A percentile compares a stretch with the other conserved stretches of the same genome.
These are phyloP conservation scores for Heliconius nattereri DNA, from an alignment of 1,140 invertebrate species.

Conservation along the genomic window DNA sequence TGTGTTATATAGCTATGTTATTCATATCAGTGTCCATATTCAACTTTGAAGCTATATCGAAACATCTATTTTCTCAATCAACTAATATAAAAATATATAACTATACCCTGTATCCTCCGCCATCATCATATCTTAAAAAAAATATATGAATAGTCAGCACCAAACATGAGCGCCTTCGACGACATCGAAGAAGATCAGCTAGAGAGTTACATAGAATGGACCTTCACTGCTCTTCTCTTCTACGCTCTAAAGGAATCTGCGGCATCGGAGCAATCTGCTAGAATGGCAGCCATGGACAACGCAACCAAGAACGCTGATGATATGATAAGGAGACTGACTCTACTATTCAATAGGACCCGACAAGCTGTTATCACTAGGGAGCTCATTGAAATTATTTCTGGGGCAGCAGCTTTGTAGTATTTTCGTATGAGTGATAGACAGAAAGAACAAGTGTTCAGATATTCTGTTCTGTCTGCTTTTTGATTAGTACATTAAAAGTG, in stretches of 20 bases:
- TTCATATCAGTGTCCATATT: too few relatives aligned
- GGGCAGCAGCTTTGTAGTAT: slow-evolving; percentile 93
- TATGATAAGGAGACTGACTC: slow-evolving; percentile 98
- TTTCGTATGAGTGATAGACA: slow-evolving; percentile 45
- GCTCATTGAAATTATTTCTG: slow-evolving; percentile 99
- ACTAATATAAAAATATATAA: neutral
- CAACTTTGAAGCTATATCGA: too few relatives aligned
- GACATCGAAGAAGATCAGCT: slow-evolving; percentile 95
- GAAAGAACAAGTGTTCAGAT: too few relatives aligned
- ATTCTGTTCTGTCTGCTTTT: too few relatives aligned
- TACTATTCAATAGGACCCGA: slow-evolving; percentile 98
- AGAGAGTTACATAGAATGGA: slow-evolving; percentile 96
- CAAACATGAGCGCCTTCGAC: slow-evolving; percentile 91
- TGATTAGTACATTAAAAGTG: too few relatives aligned
- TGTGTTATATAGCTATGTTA: too few relatives aligned
- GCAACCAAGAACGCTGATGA: slow-evolving; percentile 99
- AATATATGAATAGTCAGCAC: slow-evolving; percentile 80
- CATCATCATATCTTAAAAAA: too few relatives aligned
- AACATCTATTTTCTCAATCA: too few relatives aligned
- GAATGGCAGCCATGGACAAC: slow-evolving; percentile 99
- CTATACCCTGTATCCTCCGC: neutral
- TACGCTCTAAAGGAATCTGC: slow-evolving; percentile 98
- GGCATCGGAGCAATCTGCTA: slow-evolving; percentile 97
- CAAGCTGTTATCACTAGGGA: slow-evolving; percentile 99
- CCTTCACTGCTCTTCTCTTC: slow-evolving; percentile 94